Evolutionary conservation across 2,888 invertebrate genomes (phyloP).

Genomic region (Schrankia costaestrigalis): DNA sequence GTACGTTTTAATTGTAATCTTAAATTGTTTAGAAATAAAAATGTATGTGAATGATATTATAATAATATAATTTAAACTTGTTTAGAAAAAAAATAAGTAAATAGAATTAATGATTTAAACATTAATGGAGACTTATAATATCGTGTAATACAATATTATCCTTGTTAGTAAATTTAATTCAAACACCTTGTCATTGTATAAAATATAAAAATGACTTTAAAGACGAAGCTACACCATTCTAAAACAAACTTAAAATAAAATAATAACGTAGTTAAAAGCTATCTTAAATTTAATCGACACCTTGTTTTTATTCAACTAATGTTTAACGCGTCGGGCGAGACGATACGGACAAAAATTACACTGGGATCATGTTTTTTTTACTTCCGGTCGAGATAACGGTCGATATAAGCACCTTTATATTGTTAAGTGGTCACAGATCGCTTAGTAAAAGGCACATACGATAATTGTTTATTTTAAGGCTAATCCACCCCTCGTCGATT

Average conservation of each 20-base stretch:
- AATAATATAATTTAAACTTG: no score
- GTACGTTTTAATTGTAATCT: no score
- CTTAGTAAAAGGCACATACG: slow-evolving; percentile 52
- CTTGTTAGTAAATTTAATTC: slow-evolving; percentile 25
- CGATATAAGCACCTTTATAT: slow-evolving; percentile 68
- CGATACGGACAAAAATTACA: slow-evolving; percentile 62
- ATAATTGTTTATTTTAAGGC: slow-evolving; percentile 49
- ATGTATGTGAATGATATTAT: no score
- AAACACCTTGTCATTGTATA: slow-evolving; percentile 36
- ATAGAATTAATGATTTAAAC: no score
- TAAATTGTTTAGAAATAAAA: no score
- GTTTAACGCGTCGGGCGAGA: slow-evolving; percentile 50
- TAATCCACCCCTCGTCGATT: slow-evolving; percentile 37
- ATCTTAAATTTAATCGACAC: slow-evolving; percentile 70
- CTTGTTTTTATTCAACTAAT: slow-evolving; percentile 67
- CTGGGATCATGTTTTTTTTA: slow-evolving; percentile 64
- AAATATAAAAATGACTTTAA: slow-evolving; percentile 35
- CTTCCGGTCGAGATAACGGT: slow-evolving; percentile 74
- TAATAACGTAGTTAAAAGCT: slow-evolving; percentile 63
- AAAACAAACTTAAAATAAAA: slow-evolving; percentile 62
- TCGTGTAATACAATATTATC: no score
- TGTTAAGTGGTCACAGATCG: slow-evolving; percentile 64
- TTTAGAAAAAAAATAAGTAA: no score
- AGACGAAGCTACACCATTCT: slow-evolving; percentile 42
- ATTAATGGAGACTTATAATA: no score